Base-by-base conservation (phyloP, 2,888 invertebrate genomes). In the Fissipunctia ypsillon region DNA sequence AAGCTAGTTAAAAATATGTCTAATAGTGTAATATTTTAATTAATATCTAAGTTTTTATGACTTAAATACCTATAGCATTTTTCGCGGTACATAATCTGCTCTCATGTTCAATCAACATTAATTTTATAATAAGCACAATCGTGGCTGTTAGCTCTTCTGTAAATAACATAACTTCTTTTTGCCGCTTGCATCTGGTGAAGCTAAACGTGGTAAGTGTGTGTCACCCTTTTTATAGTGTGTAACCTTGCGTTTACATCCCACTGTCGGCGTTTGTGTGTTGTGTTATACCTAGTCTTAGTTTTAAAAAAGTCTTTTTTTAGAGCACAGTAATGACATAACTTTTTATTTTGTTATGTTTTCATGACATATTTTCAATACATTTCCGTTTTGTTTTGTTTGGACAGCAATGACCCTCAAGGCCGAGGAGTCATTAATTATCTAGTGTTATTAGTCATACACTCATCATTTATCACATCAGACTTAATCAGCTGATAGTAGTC, bases 131-230 rank as follows among this genome's bases (percentile, higher is more conserved):
- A 81, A 81, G 74, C 86, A 84, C 90, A 85, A 89, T 88, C 90
- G 86, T 92, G 91, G 91, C 90, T 90, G 89, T 85, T 86, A 90
- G 90, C 89, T 94, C 91, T 94, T 90, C 92, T 94, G 93, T 94
- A 93, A 94, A 95, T 95, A 95, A 95, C 90, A 87, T 88, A 90
- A 89, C 90, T 94, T 94, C 93, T 96, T 94, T 95, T 93, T 95
- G 94, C 94, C 93, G 94, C 96, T 91, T 91, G 89, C 95, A 88
- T 88, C 87, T 90, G 95, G 91, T 90, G 95, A 94, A 95, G 95
- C 92, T 84, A 96, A 95, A 93, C 92, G 94, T 84, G 95, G 96
- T 96, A 94, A 96, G 96, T 95, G 69, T 87, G 50, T 78, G 54
- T 88, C 83, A 80, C 81, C 75, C 74, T 84, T 81, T 77, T 81